Conservation (phyloP, 2,888 invertebrate genomes). For the Pristionchus mayeri region DNA sequence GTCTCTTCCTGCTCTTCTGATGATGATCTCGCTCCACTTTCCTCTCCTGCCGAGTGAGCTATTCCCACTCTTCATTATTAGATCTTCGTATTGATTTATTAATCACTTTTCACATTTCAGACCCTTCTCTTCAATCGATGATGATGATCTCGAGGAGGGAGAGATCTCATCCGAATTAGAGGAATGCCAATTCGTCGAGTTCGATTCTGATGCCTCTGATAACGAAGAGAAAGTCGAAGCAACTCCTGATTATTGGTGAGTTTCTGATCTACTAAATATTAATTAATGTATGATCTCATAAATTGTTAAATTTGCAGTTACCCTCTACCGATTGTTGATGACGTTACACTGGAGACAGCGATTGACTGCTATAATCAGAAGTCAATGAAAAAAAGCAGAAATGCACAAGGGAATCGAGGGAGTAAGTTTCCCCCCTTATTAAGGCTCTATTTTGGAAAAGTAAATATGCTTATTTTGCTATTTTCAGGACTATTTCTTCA, state of each 20-base stretch:
- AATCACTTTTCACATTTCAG: background rate
- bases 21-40: too few relatives aligned
- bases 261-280: background rate
- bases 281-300: background rate
- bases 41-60: too few relatives aligned
- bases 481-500: background rate
- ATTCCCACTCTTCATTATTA: too few relatives aligned
- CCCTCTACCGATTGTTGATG: background rate
- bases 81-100: background rate
- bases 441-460: background rate
- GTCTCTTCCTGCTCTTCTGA: too few relatives aligned
- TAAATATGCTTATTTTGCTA: background rate
- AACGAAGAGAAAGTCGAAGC: background rate
- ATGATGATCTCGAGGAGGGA: background rate
- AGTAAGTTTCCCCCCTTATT: background rate
- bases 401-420: background rate
- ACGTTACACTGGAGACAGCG: background rate
- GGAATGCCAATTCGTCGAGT: too few relatives aligned
- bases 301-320: background rate
- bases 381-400: background rate
- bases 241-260: background rate
- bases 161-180: background rate
- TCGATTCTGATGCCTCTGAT: background rate
- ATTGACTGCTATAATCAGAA: too few relatives aligned
- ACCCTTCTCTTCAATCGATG: background rate